A percentile compares a stretch with the other conserved stretches of the same genome.
phyloP scores from a whole-genome alignment of 1,140 invertebrate species.

The Bombus terrestris region DNA sequence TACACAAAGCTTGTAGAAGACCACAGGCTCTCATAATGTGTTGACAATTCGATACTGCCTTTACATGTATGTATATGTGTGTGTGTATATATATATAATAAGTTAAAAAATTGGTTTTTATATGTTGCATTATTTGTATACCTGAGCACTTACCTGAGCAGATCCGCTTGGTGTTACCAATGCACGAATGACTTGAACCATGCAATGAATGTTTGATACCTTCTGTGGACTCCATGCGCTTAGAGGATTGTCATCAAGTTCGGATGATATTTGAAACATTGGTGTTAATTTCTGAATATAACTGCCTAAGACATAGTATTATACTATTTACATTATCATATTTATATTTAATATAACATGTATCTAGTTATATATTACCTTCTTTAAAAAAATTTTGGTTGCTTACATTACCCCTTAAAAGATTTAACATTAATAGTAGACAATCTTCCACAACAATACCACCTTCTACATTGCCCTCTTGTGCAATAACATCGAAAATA shows the following conservation, averaged over 20 bases:
- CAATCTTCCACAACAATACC: conserved; percentile 99
- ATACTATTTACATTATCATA: conserved; percentile 4
- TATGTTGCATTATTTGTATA: background rate
- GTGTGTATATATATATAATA: background rate
- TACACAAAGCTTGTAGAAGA: conserved; percentile 91
- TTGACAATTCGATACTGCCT: conserved; percentile 90
- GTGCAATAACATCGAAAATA: conserved; percentile 95
- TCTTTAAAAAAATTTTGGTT: conserved; percentile 99
- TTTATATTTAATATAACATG: background rate
- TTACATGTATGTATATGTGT: background rate
- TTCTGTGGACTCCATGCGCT: conserved; percentile 96
- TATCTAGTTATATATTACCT: conserved; percentile 81
- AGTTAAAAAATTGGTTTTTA: background rate
- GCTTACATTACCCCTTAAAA: conserved; percentile 97
- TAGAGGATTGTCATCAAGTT: conserved; percentile 85
- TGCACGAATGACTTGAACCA: conserved; percentile 94
- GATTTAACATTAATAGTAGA: conserved; percentile 95
- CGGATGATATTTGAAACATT: conserved; percentile 91
- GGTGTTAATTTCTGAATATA: conserved; percentile 95
- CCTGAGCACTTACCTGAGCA: conserved; percentile 84
- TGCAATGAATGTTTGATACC: conserved; percentile 95
- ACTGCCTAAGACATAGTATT: conserved; percentile 83
- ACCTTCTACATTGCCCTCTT: conserved; percentile 97
- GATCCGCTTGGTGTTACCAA: conserved; percentile 95
- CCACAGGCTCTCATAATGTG: conserved; percentile 93